Percentiles rank a stretch among this genome's conserved stretches.
Conservation (phyloP, 2,113 vertebrate genomes). For the Zootoca vivipara region DNA sequence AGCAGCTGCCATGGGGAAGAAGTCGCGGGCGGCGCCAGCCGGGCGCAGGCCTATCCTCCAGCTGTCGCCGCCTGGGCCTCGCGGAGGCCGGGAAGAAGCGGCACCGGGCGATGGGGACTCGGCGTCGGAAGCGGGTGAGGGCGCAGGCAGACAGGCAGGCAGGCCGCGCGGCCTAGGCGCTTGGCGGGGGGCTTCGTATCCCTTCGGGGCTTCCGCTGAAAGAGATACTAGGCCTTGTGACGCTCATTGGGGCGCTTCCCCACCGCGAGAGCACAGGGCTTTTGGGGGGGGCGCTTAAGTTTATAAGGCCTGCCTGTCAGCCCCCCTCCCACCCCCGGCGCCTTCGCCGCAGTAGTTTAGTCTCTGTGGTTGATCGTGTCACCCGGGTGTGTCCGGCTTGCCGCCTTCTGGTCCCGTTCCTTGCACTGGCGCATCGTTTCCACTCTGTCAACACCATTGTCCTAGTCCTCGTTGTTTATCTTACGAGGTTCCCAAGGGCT, state of each 20-base stretch:
- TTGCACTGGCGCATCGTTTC: too few species aligned
- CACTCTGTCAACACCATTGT: background rate
- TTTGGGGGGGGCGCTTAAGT: background rate
- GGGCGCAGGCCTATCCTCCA: conserved; percentile 91
- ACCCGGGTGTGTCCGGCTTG: background rate
- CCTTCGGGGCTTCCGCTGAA: background rate
- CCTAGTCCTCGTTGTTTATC: background rate
- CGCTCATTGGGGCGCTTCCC: background rate
- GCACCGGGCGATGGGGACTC: conserved; percentile 48
- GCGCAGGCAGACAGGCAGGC: background rate
- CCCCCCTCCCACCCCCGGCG: background rate
- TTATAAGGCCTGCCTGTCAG: background rate
- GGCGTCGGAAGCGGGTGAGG: conserved; percentile 81
- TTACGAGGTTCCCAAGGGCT: background rate
- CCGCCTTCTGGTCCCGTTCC: background rate
- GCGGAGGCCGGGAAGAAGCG: conserved; percentile 77
- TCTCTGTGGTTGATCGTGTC: background rate
- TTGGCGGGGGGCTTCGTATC: background rate
- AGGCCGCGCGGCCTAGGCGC: conserved; percentile 8
- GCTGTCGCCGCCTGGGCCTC: conserved; percentile 87
- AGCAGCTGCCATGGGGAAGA: conserved; percentile 78
- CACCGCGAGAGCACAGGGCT: too few species aligned
- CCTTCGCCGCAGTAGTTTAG: background rate
- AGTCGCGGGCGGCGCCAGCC: conserved; percentile 79
- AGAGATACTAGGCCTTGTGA: too few species aligned